phyloP scores from a whole-genome alignment of 2,113 vertebrate genomes.

The Forbesichthys papilliferus region DNA sequence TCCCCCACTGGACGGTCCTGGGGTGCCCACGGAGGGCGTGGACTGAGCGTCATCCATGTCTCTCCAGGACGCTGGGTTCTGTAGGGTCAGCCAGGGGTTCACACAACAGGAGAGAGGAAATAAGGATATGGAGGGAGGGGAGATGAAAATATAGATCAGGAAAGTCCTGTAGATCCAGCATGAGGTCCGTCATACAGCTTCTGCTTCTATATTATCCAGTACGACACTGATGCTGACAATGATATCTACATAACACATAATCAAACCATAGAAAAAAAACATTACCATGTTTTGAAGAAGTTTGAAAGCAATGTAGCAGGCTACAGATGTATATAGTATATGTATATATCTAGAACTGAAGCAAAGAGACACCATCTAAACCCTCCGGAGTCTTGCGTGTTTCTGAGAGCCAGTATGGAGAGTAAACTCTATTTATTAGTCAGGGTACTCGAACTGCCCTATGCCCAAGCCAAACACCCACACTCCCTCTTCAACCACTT shows the following conservation, averaged over 20 bases:
- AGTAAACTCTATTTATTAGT: slow-evolving; percentile 59
- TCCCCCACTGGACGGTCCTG: slow-evolving; percentile 94
- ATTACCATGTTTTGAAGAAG: slow-evolving; percentile 12
- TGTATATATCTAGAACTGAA: not conserved
- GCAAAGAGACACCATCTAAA: slow-evolving; percentile 16
- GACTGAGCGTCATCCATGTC: slow-evolving; percentile 94
- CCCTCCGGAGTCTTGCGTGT: not conserved
- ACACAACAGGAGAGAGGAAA: slow-evolving; percentile 47
- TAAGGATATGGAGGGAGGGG: slow-evolving; percentile 9
- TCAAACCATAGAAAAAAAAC: not conserved
- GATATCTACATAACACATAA: not conserved
- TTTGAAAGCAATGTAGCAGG: not conserved
- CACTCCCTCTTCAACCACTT: slow-evolving; percentile 77
- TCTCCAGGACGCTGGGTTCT: slow-evolving; percentile 85
- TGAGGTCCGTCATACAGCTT: slow-evolving; percentile 37
- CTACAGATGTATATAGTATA: not conserved
- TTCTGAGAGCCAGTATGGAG: slow-evolving; percentile 15
- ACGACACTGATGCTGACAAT: not conserved
- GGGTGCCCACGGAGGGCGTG: slow-evolving; percentile 93
- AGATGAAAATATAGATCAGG: slow-evolving; percentile 12
- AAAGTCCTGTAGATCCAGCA: slow-evolving; percentile 19
- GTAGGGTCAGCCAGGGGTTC: slow-evolving; percentile 69
- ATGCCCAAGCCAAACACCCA: slow-evolving; percentile 59
- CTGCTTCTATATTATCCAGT: not conserved
- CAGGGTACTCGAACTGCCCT: slow-evolving; percentile 35